Evolutionary conservation across 2,113 vertebrate species (phyloP).

Genomic region (Rhynchomys soricoides): DNA sequence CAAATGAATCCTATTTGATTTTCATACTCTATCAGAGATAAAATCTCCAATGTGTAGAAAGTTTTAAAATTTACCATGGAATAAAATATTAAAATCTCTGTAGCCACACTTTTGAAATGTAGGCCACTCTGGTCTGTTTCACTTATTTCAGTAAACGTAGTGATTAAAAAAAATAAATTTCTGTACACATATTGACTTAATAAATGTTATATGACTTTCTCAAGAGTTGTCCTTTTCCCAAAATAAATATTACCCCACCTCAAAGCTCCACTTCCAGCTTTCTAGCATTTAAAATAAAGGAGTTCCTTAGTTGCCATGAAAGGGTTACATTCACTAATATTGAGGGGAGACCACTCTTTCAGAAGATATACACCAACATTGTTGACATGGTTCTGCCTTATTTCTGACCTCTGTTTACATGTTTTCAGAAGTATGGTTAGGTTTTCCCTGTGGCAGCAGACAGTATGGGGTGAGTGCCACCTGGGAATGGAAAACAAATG

Average conservation of each 20-base stretch:
- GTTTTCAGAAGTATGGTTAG: background rate
- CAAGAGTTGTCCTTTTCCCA: constrained; percentile 62
- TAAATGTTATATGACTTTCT: constrained; percentile 61
- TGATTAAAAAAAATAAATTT: constrained; percentile 69
- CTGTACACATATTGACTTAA: constrained; percentile 54
- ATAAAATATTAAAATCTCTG: background rate
- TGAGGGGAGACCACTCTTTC: background rate
- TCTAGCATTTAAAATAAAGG: background rate
- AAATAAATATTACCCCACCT: constrained; percentile 65
- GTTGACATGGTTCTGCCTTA: constrained; percentile 4
- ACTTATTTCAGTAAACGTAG: constrained; percentile 66
- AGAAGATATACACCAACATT: background rate
- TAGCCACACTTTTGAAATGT: constrained; percentile 51
- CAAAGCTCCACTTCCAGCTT: background rate
- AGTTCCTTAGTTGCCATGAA: background rate
- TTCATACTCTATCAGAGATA: constrained; percentile 25
- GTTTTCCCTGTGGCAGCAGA: background rate
- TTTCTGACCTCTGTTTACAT: background rate
- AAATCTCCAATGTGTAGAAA: constrained; percentile 42
- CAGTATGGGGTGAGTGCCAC: background rate
- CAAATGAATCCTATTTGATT: constrained; percentile 51
- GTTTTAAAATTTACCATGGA: background rate
- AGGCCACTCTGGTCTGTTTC: constrained; percentile 30
- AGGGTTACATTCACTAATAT: background rate
- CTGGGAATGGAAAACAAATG: no score